Evolutionary conservation across 1,140 invertebrate genomes (phyloP).

Genomic region (Drosophila baimaii): DNA sequence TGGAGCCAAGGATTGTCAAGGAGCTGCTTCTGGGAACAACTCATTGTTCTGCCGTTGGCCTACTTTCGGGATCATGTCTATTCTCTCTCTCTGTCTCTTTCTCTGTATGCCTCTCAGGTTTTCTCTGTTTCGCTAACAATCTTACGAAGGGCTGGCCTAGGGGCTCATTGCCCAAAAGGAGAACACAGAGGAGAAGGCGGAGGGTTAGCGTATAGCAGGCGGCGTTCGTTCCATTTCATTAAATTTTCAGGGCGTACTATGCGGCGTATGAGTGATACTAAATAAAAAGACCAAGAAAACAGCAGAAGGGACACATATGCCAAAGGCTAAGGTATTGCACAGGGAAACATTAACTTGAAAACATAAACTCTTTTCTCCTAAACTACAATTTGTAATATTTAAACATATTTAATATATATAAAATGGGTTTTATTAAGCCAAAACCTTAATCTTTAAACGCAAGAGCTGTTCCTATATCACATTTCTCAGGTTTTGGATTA

Average conservation of each 20-base stretch:
- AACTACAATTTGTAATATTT: neutral
- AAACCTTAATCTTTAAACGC: neutral
- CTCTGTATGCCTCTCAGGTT: neutral
- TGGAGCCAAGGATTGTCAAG: constrained; percentile 30
- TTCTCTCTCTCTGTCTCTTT: neutral
- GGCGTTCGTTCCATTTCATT: constrained; percentile 66
- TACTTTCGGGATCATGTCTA: constrained; percentile 10
- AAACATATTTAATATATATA: neutral
- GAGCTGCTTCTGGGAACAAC: constrained; percentile 11
- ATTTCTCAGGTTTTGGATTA: neutral
- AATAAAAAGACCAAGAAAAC: constrained; percentile 40
- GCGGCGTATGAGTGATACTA: constrained; percentile 58
- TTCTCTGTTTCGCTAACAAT: constrained; percentile 57
- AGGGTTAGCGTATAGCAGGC: neutral
- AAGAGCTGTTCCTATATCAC: neutral
- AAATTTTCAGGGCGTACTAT: constrained; percentile 55
- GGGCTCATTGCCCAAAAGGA: constrained; percentile 31
- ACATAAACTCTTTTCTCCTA: fast-evolving
- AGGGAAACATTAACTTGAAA: neutral
- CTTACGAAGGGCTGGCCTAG: constrained; percentile 31
- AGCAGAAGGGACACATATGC: constrained; percentile 24
- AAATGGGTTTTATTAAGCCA: neutral
- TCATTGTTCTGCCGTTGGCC: constrained; percentile 38
- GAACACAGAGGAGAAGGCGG: neutral
- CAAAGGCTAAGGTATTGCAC: neutral